These are phyloP conservation scores for Willowsia nigromaculata DNA, from an alignment of 2,888 invertebrate species.

Conservation along the genomic window DNA sequence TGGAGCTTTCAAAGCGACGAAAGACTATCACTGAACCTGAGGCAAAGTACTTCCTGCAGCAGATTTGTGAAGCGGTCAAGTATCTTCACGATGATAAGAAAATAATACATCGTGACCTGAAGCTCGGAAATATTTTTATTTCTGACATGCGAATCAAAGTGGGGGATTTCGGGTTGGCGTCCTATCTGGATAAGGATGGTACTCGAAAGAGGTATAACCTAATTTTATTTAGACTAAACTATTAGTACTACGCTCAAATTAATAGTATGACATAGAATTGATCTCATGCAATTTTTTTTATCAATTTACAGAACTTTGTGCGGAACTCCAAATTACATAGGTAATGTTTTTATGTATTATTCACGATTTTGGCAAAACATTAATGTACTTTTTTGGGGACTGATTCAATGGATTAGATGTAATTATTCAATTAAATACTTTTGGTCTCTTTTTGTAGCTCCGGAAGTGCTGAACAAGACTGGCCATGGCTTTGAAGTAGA, in stretches of 20 bases:
- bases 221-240: too few species aligned
- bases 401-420: not conserved
- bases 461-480: slow-evolving; percentile 97
- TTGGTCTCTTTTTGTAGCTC: slow-evolving; percentile 85
- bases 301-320: slow-evolving; percentile 98
- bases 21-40: slow-evolving; percentile 98
- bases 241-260: too few species aligned
- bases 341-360: too few species aligned
- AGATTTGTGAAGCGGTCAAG: slow-evolving; percentile 93
- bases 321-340: slow-evolving; percentile 99
- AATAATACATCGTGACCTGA: slow-evolving; percentile 98
- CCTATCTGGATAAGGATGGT: slow-evolving; percentile 94
- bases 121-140: slow-evolving; percentile 98
- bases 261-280: too few species aligned
- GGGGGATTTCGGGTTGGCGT: slow-evolving; percentile 99
- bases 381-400: too few species aligned
- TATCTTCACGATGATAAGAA: slow-evolving; percentile 92
- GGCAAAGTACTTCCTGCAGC: slow-evolving; percentile 96
- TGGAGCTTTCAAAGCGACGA: slow-evolving; percentile 98
- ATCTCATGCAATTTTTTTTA: too few species aligned
- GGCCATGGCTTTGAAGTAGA: slow-evolving; percentile 99
- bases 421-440: not conserved
- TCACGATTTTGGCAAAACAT: too few species aligned
- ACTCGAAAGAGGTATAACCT: slow-evolving; percentile 83
- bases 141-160: slow-evolving; percentile 97